Conservation (phyloP, 2,888 invertebrate species). For the Brachynemurus nebulosus region DNA sequence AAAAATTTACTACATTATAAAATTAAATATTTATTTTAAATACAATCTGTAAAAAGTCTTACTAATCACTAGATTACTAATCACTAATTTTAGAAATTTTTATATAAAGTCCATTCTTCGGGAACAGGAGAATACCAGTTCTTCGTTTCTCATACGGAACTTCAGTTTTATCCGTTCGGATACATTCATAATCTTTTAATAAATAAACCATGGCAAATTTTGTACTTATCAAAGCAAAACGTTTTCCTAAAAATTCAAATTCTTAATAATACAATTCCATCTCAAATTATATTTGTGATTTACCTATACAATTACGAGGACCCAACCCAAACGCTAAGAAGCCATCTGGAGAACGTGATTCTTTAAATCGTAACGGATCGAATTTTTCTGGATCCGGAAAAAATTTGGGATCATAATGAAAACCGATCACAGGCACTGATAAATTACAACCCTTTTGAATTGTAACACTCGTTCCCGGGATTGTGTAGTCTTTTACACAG, state of each 20-base stretch:
- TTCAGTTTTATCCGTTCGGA: not conserved
- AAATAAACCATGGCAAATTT: conserved; percentile 5
- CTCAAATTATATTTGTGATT: not conserved
- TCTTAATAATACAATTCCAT: not conserved
- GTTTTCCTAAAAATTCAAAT: conserved; percentile 3
- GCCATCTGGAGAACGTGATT: conserved; percentile 16
- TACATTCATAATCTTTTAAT: conserved; percentile 2
- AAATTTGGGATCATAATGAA: conserved; percentile 23
- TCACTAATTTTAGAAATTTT: not conserved
- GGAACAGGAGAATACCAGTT: not conserved
- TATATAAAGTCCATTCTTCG: not conserved
- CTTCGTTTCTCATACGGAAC: conserved; percentile 2
- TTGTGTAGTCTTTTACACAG: conserved; percentile 24
- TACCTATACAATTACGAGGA: conserved; percentile 27
- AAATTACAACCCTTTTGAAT: conserved; percentile 30
- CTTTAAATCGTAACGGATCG: conserved; percentile 21
- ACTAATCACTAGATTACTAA: no score
- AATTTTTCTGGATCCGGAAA: conserved; percentile 21
- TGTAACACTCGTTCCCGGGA: conserved; percentile 27
- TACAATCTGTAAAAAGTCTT: no score
- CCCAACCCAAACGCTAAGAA: conserved; percentile 28
- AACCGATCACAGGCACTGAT: conserved; percentile 26
- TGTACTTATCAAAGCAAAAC: conserved; percentile 5
- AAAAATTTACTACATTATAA: no score
- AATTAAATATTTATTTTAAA: no score